phyloP scores from a whole-genome alignment of 1,140 invertebrate species.

The Popillia japonica region DNA sequence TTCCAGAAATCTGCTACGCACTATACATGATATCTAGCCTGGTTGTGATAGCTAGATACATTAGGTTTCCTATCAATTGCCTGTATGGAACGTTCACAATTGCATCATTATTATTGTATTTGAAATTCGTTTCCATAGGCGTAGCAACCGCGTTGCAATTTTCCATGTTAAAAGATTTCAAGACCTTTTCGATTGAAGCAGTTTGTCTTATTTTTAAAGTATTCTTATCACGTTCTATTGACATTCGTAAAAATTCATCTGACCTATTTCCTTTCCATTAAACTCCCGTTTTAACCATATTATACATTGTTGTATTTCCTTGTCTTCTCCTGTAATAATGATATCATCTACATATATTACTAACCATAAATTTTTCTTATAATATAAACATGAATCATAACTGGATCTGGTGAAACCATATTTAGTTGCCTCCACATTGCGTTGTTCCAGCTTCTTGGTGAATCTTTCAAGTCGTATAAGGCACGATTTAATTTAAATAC shows the following conservation, averaged over 20 bases:
- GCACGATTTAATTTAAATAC: constrained; percentile 48
- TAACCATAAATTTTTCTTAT: background rate
- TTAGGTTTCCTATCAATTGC: constrained; percentile 26
- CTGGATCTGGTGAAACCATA: background rate
- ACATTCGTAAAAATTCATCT: background rate
- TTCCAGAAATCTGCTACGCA: constrained; percentile 52
- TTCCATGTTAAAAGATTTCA: constrained; percentile 3
- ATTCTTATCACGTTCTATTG: background rate
- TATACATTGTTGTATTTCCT: background rate
- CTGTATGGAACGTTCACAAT: constrained; percentile 18
- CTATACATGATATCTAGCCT: constrained; percentile 9
- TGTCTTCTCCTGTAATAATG: constrained; percentile 16
- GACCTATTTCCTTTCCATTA: constrained; percentile 4
- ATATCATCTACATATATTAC: constrained; percentile 25
- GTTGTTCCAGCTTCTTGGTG: constrained; percentile 47
- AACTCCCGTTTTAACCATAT: background rate
- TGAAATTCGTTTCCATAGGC: constrained; percentile 15
- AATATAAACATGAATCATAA: constrained; percentile 19
- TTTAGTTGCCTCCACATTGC: constrained; percentile 15
- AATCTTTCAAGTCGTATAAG: constrained; percentile 47
- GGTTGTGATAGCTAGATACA: constrained; percentile 7
- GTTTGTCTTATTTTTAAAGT: constrained; percentile 16
- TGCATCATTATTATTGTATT: constrained; percentile 18
- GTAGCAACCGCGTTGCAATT: background rate
- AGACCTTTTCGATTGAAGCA: background rate